A percentile compares a stretch with the other conserved stretches of the same genome.
Evolutionary conservation across 2,113 vertebrate species (phyloP).

Genomic region (Microcebus griseorufus): DNA sequence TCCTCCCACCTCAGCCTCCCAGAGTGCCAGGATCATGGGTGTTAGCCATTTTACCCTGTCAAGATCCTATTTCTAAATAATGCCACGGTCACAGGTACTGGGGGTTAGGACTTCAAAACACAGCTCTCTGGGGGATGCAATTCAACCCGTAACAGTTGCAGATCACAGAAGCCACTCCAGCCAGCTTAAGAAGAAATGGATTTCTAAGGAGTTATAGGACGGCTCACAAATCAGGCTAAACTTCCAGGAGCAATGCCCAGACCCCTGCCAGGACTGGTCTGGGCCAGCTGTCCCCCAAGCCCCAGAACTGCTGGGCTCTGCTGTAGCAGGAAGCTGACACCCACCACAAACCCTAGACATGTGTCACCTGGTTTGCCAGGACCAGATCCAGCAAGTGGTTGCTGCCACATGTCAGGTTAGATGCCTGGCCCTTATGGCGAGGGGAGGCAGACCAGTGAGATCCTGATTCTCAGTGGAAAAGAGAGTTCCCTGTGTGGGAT

Average conservation of each 20-base stretch:
- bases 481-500: background rate
- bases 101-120: background rate
- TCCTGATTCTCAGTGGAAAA: background rate
- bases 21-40: background rate
- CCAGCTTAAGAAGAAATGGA: rapidly evolving
- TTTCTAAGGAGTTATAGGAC: too few relatives aligned
- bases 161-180: background rate
- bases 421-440: rapidly evolving
- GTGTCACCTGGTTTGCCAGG: rapidly evolving
- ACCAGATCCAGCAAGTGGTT: background rate
- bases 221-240: background rate
- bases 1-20: too few relatives aligned
- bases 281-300: background rate
- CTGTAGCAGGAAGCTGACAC: background rate
- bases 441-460: background rate
- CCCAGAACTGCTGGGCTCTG: background rate
- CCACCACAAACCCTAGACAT: background rate
- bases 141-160: rapidly evolving
- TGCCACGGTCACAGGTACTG: background rate
- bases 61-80: too few relatives aligned
- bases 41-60: too few relatives aligned
- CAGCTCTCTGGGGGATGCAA: rapidly evolving
- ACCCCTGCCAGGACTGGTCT: background rate
- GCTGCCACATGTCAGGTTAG: rapidly evolving
- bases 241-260: background rate